A percentile compares a stretch with the other conserved stretches of the same genome.
Conservation (phyloP, 2,113 vertebrate genomes). For the Myrmecobius fasciatus region DNA sequence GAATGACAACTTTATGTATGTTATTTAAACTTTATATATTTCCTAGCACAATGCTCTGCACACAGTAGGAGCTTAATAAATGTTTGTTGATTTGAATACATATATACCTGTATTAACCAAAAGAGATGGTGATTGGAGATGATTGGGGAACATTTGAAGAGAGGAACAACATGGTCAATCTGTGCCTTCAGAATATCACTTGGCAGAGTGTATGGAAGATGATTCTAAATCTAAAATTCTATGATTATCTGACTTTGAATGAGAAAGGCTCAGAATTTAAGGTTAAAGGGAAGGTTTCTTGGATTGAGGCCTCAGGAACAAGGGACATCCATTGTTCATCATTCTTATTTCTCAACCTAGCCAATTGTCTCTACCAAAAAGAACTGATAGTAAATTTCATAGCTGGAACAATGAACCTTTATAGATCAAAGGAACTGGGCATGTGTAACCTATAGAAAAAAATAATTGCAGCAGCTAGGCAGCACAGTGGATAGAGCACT, state of each 20-base stretch:
- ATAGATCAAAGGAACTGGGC: background rate
- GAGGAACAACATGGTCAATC: too few species aligned
- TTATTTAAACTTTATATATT: background rate
- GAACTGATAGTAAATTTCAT: background rate
- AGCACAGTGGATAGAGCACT: too few species aligned
- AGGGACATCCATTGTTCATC: background rate
- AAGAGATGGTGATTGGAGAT: too few species aligned
- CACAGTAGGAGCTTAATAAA: background rate
- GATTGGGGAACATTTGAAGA: too few species aligned
- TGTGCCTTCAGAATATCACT: too few species aligned
- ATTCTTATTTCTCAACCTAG: constrained; percentile 23
- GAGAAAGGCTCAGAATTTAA: too few species aligned
- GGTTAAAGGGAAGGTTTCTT: background rate
- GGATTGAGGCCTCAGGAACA: constrained; percentile 3
- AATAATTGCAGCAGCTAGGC: too few species aligned
- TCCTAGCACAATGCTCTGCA: background rate
- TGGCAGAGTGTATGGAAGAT: too few species aligned
- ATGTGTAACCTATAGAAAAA: background rate
- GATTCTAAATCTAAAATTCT: too few species aligned
- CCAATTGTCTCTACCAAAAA: constrained; percentile 9
- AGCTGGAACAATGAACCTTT: background rate
- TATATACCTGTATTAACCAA: background rate
- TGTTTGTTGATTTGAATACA: background rate
- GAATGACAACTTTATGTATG: background rate
- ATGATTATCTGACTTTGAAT: too few species aligned